Evolutionary conservation across 2,888 invertebrate genomes (phyloP), one percentile per base, ranked within the genome.

Genomic region (Drosophila acutilabella): DNA sequence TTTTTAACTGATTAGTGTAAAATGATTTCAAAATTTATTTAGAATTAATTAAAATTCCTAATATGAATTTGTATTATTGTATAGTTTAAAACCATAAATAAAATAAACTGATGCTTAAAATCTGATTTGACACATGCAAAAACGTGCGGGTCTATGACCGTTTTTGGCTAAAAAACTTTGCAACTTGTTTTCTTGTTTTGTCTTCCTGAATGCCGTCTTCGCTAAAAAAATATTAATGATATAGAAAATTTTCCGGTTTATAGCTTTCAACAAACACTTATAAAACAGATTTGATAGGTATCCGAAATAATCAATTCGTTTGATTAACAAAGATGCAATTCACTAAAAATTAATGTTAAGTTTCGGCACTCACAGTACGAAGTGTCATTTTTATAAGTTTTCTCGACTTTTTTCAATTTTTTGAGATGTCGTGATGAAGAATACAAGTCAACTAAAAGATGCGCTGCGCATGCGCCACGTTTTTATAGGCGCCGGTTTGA

Each of bases 361-460:
- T 18, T 36, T 26, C 7, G 6, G 30, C 79, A 76, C 76, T 81
- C 77, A 81, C 80, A 54, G 65, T 51, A 56, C 74, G 66, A 41
- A 70, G 42, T 56, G 64, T 57, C 83, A 80, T 76, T 58, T 51
- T 60, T 10, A 26, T 47, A 13, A 66, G n/a, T 20, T 58, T 38
- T 16, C 2, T 30, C 8, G 30, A 8, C 30, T 30, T 30, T 13
- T 30, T 13, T 53, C 14, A 20, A 51, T 1, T 16, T 47, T 51
- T 66, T 23, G 51, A 53, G 50, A 48, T 51, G 61, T 16, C 71
- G 51, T 64, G 62, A 48, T 81, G 62, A 52, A 52, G 57, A 73
- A 62, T 64, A 57, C 5, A 44, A 82, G 61, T 78, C 62, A 74
- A 86, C 85, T 86, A 83, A 86, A 86, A 89, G 86, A 78, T 78